Evolutionary conservation across 2,797 vertebrate species (phyloP), one percentile per base, ranked within the genome.

Genomic region (Orientallactaga sibirica): DNA sequence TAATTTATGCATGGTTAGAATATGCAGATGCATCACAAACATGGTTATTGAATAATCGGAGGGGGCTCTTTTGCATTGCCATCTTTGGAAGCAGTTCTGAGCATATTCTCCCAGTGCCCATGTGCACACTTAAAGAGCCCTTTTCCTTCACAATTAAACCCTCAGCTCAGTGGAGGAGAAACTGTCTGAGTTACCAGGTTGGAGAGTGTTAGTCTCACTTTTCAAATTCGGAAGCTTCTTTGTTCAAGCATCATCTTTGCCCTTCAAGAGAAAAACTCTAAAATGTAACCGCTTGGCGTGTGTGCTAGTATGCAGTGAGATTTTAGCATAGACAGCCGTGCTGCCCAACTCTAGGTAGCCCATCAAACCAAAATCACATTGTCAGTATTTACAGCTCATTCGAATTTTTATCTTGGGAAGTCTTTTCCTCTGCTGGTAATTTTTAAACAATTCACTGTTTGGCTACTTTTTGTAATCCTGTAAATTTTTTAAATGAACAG

Each of bases 1-100:
- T 99, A 99, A 99, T 99, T 99, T 99, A 99, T 99, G 99, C 99
- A 99, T 98, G 99, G 98, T 99, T 98, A 98, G 98, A 98, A 99
- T 99, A 98, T 98, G 98, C 98, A 99, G 98, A 99, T 98, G 98
- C 96, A 98, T 98, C 98, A 99, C 98, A 98, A 98, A 98, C 98
- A 97, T 98, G 97, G 98, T 98, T 98, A 98, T 98, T 98, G 98
- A 98, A 98, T 98, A 98, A 98, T 98, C 98, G 98, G 97, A 97
- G 97, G 95, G 93, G 96, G 92, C 97, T 97, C 96, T 76, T 96
- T 98, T 97, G 96, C 97, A 93, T 95, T 97, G 87, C 97, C 96
- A 43, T 97, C 96, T 97, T 98, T 96, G 96, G 93, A 97, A 98
- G 96, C 94, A 64, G 95, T 97, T 98, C 95, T 95, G 97, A 97